Evolutionary conservation across 2,888 invertebrate species (phyloP), one percentile per base, ranked within the genome.

Genomic region (Phymatocera aterrima): DNA sequence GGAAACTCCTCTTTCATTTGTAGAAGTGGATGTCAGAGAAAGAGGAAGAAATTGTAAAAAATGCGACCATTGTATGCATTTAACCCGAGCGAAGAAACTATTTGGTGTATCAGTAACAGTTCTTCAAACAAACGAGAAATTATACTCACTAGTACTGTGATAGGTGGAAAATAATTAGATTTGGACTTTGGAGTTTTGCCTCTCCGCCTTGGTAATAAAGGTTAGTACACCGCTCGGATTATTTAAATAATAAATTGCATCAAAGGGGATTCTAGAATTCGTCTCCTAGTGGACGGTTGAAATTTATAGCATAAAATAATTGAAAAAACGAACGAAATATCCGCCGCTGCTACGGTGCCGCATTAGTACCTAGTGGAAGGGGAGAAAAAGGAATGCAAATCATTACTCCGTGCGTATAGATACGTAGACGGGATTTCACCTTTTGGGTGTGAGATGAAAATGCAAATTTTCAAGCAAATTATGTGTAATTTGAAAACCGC

Each of bases 401-500:
- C n/a, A n/a, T n/a, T n/a, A n/a, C n/a, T n/a, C n/a, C n/a, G n/a
- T n/a, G n/a, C n/a, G n/a, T n/a, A n/a, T n/a, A n/a, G n/a, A n/a
- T n/a, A n/a, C n/a, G n/a, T n/a, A n/a, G n/a, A n/a, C n/a, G n/a
- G n/a, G n/a, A n/a, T n/a, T n/a, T n/a, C n/a, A 48, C 48, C 48
- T 51, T 72, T 34, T 51, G n/a, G n/a, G n/a, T 51, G 18, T 51
- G 31, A 34, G 51, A 72, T 72, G 31, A 72, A 72, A 72, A 72
- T 72, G 72, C 34, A 72, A 72, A 72, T 72, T 72, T 51, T 31
- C 46, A 24, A 43, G 43, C 43, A 18, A 72, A 72, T 72, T 72
- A 72, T 72, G n/a, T n/a, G n/a, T n/a, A n/a, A n/a, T n/a, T 72
- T 72, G 34, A 72, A 72, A 51, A 51, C 24, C 21, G 48, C 72